Percentiles rank a stretch among this genome's conserved stretches.
These are phyloP conservation scores for Abrostola tripartita DNA, from an alignment of 2,888 invertebrate species.

Conservation along the genomic window DNA sequence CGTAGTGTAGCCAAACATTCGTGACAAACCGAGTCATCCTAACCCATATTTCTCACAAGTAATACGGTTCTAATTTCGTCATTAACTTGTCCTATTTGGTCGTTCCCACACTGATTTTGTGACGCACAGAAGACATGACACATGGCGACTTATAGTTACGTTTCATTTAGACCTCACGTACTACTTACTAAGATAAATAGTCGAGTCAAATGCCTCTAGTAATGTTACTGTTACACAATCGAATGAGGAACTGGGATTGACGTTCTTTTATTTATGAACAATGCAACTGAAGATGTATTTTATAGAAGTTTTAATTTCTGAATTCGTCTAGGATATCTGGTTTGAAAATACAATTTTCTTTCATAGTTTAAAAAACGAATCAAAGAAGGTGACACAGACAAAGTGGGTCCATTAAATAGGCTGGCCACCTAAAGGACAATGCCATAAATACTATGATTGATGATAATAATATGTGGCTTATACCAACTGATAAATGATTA, in stretches of 20 bases:
- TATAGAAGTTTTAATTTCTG: no score
- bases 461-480: no score
- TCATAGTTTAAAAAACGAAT: no score
- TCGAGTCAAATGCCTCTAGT: background rate
- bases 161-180: background rate
- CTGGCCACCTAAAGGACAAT: no score
- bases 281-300: no score
- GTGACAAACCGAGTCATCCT: slow-evolving; percentile 34
- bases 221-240: background rate
- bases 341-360: no score
- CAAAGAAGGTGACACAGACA: no score
- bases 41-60: slow-evolving; percentile 32
- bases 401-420: no score
- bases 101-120: slow-evolving; percentile 53
- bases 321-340: no score
- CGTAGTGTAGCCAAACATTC: slow-evolving; percentile 32
- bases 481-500: no score
- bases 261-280: background rate
- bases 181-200: slow-evolving; percentile 5
- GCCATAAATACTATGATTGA: no score
- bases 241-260: background rate
- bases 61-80: slow-evolving; percentile 46
- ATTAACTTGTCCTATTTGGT: slow-evolving; percentile 32
- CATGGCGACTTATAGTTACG: slow-evolving; percentile 13
- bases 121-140: slow-evolving; percentile 16